Evolutionary conservation across 2,797 vertebrate species (phyloP).

Genomic region (Trachurus trachurus): DNA sequence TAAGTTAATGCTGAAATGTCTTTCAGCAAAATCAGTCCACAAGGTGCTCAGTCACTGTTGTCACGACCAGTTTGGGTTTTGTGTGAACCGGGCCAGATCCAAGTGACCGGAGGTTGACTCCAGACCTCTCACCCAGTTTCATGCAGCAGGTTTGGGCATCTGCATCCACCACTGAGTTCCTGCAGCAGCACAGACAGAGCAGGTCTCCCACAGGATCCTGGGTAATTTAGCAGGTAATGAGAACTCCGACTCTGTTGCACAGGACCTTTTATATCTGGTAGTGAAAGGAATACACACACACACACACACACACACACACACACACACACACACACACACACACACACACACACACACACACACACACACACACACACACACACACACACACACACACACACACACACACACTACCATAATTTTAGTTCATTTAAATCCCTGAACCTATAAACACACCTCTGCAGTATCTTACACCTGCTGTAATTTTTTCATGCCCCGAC

Average conservation of each 20-base stretch:
- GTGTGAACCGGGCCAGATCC: not conserved
- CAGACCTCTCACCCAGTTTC: slow-evolving; percentile 10
- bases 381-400: not conserved
- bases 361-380: not conserved
- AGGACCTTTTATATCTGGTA: slow-evolving; percentile 29
- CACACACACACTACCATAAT: not conserved
- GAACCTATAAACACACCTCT: slow-evolving; percentile 29
- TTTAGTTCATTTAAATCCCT: slow-evolving; percentile 13
- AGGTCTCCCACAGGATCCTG: slow-evolving; percentile 49
- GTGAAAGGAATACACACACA: slow-evolving; percentile 9
- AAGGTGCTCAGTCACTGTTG: slow-evolving; percentile 1
- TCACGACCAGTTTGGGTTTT: not conserved
- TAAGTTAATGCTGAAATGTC: not conserved
- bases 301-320: not conserved
- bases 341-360: not conserved
- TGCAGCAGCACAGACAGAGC: slow-evolving; percentile 32
- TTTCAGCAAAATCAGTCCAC: slow-evolving; percentile 33
- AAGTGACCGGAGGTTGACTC: slow-evolving; percentile 3
- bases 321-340: no score
- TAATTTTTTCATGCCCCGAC: slow-evolving; percentile 8
- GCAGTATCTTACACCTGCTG: slow-evolving; percentile 25
- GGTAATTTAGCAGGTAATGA: slow-evolving; percentile 69
- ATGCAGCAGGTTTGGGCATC: slow-evolving; percentile 10
- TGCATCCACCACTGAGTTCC: slow-evolving; percentile 12
- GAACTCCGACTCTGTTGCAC: slow-evolving; percentile 16